phyloP scores from a whole-genome alignment of 2,797 vertebrate genomes.

The Sebastes melanostomus region DNA sequence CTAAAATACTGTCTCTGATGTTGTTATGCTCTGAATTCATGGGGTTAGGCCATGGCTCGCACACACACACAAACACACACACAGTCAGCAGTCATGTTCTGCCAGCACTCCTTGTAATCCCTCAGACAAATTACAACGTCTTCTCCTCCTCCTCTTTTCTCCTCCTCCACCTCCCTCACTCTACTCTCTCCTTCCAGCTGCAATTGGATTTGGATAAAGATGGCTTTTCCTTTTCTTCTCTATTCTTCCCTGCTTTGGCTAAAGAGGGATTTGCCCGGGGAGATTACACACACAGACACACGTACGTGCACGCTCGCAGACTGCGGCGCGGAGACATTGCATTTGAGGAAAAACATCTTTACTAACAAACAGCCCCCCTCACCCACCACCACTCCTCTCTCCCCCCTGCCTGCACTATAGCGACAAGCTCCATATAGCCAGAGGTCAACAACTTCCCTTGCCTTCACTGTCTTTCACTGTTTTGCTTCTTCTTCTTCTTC shows the following conservation, averaged over 20 bases:
- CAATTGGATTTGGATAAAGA: slow-evolving; percentile 89
- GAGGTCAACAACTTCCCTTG: slow-evolving; percentile 73
- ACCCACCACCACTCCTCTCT: not conserved
- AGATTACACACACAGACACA: slow-evolving; percentile 74
- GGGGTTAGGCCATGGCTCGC: slow-evolving; percentile 51
- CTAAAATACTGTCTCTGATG: slow-evolving; percentile 58
- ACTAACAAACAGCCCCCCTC: slow-evolving; percentile 64
- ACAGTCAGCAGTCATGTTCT: slow-evolving; percentile 74
- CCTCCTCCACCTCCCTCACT: slow-evolving; percentile 69
- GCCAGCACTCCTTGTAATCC: slow-evolving; percentile 84
- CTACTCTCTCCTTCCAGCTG: slow-evolving; percentile 74
- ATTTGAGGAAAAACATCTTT: slow-evolving; percentile 82
- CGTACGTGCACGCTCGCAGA: slow-evolving; percentile 37
- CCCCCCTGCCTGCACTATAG: slow-evolving; percentile 45
- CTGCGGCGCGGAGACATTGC: slow-evolving; percentile 58
- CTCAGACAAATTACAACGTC: slow-evolving; percentile 85
- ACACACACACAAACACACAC: slow-evolving; percentile 17
- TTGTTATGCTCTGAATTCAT: slow-evolving; percentile 59
- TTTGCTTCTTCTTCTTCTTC: slow-evolving; percentile 31
- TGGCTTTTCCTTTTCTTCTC: slow-evolving; percentile 84
- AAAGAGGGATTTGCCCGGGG: slow-evolving; percentile 84
- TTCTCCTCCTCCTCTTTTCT: slow-evolving; percentile 71
- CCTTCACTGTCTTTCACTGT: slow-evolving; percentile 50
- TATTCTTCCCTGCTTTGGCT: slow-evolving; percentile 83
- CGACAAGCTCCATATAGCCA: slow-evolving; percentile 60